phyloP scores from a whole-genome alignment of 2,113 vertebrate genomes.

The Morone chrysops region DNA sequence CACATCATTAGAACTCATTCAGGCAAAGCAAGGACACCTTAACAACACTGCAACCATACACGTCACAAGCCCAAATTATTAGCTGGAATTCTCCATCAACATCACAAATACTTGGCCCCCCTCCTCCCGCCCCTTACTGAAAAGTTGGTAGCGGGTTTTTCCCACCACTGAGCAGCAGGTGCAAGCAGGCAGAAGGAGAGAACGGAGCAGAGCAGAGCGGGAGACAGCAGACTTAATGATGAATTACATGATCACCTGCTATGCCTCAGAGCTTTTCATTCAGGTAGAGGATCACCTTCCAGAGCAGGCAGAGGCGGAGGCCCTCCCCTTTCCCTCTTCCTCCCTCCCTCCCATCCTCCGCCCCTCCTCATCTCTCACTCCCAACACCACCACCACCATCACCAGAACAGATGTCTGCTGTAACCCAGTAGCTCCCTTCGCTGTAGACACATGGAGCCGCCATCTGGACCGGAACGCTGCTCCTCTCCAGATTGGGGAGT shows the following conservation, averaged over 20 bases:
- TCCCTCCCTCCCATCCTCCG: conserved; percentile 31
- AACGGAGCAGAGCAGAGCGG: conserved; percentile 49
- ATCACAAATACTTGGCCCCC: conserved; percentile 4
- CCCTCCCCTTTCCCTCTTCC: conserved; percentile 26
- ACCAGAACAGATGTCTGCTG: conserved; percentile 88
- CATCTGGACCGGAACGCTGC: conserved; percentile 85
- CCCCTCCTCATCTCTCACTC: conserved; percentile 69
- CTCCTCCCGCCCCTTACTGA: background rate
- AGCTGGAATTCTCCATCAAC: conserved; percentile 28
- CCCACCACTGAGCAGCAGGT: conserved; percentile 57
- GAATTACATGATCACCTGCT: conserved; percentile 82
- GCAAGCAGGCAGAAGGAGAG: conserved; percentile 50
- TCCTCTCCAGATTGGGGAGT: conserved; percentile 81
- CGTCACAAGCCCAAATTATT: conserved; percentile 18
- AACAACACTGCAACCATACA: conserved; percentile 4
- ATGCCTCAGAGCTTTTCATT: conserved; percentile 75
- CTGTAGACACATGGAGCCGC: conserved; percentile 87
- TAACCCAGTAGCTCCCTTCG: conserved; percentile 87
- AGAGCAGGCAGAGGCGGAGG: conserved; percentile 66
- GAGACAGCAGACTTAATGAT: conserved; percentile 73
- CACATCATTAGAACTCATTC: conserved; percentile 39
- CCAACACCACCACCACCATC: conserved; percentile 80
- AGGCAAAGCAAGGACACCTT: conserved; percentile 32
- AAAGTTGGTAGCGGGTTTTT: conserved; percentile 34
- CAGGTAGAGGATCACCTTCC: conserved; percentile 82